Conservation (phyloP, 2,113 vertebrate genomes). For the Castor canadensis region DNA sequence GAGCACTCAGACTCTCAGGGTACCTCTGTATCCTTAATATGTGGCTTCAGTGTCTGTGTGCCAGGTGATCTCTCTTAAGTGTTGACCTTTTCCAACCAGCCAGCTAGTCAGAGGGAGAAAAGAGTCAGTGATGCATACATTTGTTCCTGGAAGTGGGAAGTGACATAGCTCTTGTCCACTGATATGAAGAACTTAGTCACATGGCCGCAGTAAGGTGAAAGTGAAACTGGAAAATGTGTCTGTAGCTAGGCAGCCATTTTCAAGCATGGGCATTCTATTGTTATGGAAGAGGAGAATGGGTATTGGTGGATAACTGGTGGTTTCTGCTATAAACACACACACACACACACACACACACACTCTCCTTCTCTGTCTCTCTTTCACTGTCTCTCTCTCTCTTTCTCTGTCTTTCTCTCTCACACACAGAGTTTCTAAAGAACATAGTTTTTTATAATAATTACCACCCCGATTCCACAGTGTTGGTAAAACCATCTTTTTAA, state of each 20-base stretch:
- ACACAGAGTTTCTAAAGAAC: constrained; percentile 9
- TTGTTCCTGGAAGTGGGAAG: background rate
- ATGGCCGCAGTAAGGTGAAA: background rate
- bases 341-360: too few species aligned
- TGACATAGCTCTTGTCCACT: background rate
- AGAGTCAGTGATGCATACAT: background rate
- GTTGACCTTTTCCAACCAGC: background rate
- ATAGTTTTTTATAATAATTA: constrained; percentile 5
- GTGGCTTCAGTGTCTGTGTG: background rate
- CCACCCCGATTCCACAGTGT: background rate
- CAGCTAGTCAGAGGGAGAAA: background rate
- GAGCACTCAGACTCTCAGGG: background rate
- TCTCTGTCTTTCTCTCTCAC: too few species aligned
- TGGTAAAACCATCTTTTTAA: background rate
- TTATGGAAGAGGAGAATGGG: background rate
- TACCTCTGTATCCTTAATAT: background rate
- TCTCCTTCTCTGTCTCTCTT: too few species aligned
- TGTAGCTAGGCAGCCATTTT: background rate
- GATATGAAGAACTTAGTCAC: background rate
- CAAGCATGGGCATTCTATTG: background rate
- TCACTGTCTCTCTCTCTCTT: too few species aligned
- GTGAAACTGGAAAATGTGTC: background rate
- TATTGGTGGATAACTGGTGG: background rate
- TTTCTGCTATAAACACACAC: background rate
- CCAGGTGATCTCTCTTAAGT: background rate